Percentiles rank a stretch among this genome's conserved stretches.
Conservation (phyloP, 2,797 vertebrate species). For the Carapus acus region DNA sequence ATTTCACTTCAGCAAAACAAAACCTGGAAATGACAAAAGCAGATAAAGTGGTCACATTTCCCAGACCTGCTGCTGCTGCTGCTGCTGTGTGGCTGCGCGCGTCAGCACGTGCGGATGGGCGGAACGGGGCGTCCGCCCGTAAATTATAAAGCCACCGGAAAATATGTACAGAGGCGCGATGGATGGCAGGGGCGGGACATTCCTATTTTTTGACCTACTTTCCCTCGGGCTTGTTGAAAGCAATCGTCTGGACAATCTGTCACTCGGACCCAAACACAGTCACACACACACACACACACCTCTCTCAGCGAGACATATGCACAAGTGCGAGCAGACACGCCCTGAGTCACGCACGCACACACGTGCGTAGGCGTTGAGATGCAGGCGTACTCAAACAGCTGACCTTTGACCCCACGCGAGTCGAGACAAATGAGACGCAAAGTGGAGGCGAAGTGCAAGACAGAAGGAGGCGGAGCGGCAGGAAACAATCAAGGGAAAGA, state of each 20-base stretch:
- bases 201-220: constrained; percentile 72
- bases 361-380: neutral
- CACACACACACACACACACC: too few species aligned
- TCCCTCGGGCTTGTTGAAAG: constrained; percentile 73
- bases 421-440: constrained; percentile 55
- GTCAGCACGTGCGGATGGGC: neutral
- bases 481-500: constrained; percentile 3
- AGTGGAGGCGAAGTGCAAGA: constrained; percentile 31
- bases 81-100: neutral
- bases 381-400: constrained; percentile 10
- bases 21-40: constrained; percentile 16
- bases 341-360: too few species aligned
- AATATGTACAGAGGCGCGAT: constrained; percentile 62
- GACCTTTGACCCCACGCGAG: constrained; percentile 36
- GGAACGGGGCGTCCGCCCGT: constrained; percentile 29
- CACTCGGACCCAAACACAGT: constrained; percentile 60
- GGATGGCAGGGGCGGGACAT: constrained; percentile 64
- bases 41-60: constrained; percentile 4
- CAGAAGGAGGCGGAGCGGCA: constrained; percentile 3
- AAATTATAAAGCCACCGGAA: constrained; percentile 61
- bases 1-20: constrained; percentile 23
- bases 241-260: constrained; percentile 74
- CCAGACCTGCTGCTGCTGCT: constrained; percentile 6
- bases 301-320: constrained; percentile 35
- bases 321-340: constrained; percentile 6